Conservation (phyloP, 2,888 invertebrate species). For the Geophilus truncorum region DNA sequence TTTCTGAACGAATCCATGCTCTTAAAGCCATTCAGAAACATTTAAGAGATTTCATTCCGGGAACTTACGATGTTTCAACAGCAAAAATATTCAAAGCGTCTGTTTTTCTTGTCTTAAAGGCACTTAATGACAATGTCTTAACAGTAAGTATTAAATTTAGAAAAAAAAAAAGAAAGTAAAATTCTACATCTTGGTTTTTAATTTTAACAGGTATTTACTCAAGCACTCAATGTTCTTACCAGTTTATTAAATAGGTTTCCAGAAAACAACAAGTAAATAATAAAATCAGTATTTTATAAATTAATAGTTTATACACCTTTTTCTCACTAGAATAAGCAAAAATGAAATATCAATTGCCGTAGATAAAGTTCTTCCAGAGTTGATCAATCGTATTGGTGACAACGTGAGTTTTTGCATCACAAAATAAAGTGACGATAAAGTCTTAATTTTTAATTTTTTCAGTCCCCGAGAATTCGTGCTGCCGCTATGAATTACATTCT, state of each 20-base stretch:
- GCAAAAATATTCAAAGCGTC: slow-evolving; percentile 80
- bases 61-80: slow-evolving; percentile 45
- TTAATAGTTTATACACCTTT: background rate
- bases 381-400: slow-evolving; percentile 79
- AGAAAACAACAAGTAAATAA: slow-evolving; percentile 4
- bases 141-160: slow-evolving; percentile 33
- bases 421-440: too few relatives aligned
- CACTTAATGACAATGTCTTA: slow-evolving; percentile 75
- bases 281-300: too few relatives aligned
- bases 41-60: slow-evolving; percentile 51
- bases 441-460: background rate
- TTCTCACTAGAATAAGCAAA: slow-evolving; percentile 62
- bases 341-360: slow-evolving; percentile 76
- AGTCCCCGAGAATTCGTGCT: slow-evolving; percentile 34
- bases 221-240: slow-evolving; percentile 34
- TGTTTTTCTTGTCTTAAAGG: slow-evolving; percentile 69
- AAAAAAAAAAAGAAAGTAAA: background rate
- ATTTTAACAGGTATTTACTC: slow-evolving; percentile 38
- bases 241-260: slow-evolving; percentile 36
- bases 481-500: slow-evolving; percentile 36
- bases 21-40: slow-evolving; percentile 60
- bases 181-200: background rate
- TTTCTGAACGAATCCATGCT: slow-evolving; percentile 82
- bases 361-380: slow-evolving; percentile 74
- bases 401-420: slow-evolving; percentile 52